Base-by-base conservation (phyloP, 2,113 vertebrate species). In the Corythornis madagascariensis region DNA sequence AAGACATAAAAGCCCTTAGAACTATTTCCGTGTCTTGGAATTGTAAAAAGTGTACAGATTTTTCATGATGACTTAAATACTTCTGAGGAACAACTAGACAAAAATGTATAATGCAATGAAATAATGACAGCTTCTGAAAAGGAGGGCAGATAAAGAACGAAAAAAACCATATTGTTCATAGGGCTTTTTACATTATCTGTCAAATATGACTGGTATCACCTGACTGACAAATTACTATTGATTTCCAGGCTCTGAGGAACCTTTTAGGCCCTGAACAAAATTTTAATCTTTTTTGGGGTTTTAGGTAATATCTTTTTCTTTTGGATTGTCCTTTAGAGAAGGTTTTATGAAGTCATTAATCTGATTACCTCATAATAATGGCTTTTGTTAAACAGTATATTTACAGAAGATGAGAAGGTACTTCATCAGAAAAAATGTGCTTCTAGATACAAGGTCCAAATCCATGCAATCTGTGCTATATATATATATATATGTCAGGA, bases 361-460 rank as follows among this genome's bases (percentile, higher is more conserved):
- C 88, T 85, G 18, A 65, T 91, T 83, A 77, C 92, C 45, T 66
- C 56, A n/a, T 74, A 80, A 73, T 76, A 73, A 79, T 84, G 43
- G 55, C 43, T 88, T 29, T 67, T 78, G 43, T 79, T 86, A 79
- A 87, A 31, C 10, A 52, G 25, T 43, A 50, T 16, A 55, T 88
- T 85, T 83, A 88, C 13, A 29, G 73, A 82, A 72, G 33, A 84
- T 67, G 61, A 90, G 70, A 84, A 91, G 29, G 24, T 84, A 16
- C 14, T 31, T 45, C 4, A 4, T 88, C 35, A 74, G 79, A 89
- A 73, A 47, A 29, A 71, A 82, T 82, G 67, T 74, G 13, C 66
- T 73, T 82, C 26, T 43, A 79, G 63, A 84, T 40, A 35, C 40
- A 76, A 89, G 29, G 22, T 35, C 13, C 13, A 93, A 61, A 90